These are phyloP conservation scores for Nineta flava DNA, from an alignment of 2,888 invertebrate species.

Conservation along the genomic window DNA sequence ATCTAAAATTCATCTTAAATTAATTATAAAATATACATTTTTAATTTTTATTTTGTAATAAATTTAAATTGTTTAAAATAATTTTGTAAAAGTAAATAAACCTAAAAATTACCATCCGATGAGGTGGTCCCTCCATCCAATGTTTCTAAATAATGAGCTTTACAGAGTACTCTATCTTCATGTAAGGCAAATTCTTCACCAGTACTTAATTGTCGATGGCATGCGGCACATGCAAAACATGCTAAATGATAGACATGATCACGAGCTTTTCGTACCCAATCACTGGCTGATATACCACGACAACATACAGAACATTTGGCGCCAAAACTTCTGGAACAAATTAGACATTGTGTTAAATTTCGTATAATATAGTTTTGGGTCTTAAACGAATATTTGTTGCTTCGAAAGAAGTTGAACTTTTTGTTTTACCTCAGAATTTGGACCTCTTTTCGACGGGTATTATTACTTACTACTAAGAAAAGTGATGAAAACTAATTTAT, in stretches of 20 bases:
- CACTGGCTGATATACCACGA: constrained; percentile 81
- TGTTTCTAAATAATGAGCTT: constrained; percentile 87
- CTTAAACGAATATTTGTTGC: too few relatives aligned
- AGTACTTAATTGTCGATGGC: constrained; percentile 80
- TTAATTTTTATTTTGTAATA: neutral
- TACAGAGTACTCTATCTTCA: constrained; percentile 89
- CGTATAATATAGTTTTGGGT: too few relatives aligned
- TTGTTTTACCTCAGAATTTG: too few relatives aligned
- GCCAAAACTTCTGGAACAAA: constrained; percentile 71
- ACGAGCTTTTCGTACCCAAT: constrained; percentile 94
- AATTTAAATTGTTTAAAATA: neutral
- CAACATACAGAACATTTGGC: constrained; percentile 94
- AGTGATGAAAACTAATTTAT: too few relatives aligned
- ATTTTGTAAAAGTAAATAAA: neutral
- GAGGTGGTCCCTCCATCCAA: constrained; percentile 85
- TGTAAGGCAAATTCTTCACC: constrained; percentile 96
- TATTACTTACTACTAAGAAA: too few relatives aligned
- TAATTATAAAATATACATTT: neutral
- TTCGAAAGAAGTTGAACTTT: too few relatives aligned
- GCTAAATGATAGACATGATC: constrained; percentile 95
- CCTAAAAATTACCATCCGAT: constrained; percentile 56
- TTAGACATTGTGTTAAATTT: too few relatives aligned
- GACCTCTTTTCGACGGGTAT: too few relatives aligned
- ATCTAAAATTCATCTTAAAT: constrained; percentile 33
- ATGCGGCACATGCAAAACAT: constrained; percentile 96